These are phyloP conservation scores for Zaprionus nigranus DNA, from an alignment of 1,140 invertebrate species.

Conservation along the genomic window DNA sequence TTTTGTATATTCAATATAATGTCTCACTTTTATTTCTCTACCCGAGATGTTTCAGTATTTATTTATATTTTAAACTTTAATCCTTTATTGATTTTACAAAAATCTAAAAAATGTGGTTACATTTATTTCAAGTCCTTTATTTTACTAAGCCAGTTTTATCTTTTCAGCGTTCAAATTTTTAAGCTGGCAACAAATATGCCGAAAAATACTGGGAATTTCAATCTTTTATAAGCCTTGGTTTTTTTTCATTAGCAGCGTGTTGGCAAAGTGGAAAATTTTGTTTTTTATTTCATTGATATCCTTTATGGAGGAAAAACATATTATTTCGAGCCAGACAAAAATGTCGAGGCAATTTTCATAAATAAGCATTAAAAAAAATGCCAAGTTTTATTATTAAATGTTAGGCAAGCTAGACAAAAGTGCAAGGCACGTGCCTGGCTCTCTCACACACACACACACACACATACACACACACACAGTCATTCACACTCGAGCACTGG, in stretches of 20 bases:
- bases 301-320: conserved; percentile 11
- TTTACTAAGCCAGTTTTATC: background rate
- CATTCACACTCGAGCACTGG: conserved; percentile 47
- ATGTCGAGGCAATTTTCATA: conserved; percentile 36
- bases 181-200: background rate
- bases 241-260: background rate
- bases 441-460: conserved; percentile 4
- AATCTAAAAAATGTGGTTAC: too few species aligned
- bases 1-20: too few species aligned
- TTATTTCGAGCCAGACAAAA: conserved; percentile 3
- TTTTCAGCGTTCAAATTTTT: background rate
- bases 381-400: conserved; percentile 44
- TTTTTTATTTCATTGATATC: conserved; percentile 27
- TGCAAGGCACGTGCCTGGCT: conserved; percentile 40
- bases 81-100: too few species aligned
- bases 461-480: conserved; percentile 11
- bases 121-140: background rate
- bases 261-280: background rate
- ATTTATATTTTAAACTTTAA: too few species aligned
- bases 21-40: too few species aligned
- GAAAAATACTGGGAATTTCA: background rate
- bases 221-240: background rate
- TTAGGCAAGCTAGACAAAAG: conserved; percentile 38
- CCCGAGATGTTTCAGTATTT: too few species aligned
- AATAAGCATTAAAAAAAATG: conserved; percentile 50